These are phyloP conservation scores for Hippopotamus amphibius DNA, from an alignment of 2,113 vertebrate genomes.

Conservation along the genomic window DNA sequence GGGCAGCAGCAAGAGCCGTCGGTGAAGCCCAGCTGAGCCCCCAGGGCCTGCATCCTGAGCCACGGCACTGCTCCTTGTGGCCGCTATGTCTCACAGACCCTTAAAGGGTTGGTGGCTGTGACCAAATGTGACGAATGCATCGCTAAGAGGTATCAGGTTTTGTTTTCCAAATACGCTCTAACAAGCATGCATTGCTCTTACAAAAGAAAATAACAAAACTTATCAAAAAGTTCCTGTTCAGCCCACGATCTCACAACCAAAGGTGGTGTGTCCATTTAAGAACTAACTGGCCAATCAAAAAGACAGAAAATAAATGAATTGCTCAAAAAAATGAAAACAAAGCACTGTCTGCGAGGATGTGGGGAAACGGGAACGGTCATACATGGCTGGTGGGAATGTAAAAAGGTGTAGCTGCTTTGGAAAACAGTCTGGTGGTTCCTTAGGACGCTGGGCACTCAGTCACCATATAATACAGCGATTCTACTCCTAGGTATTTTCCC, in stretches of 20 bases:
- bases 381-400: not conserved
- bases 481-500: not conserved
- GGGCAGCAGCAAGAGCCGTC: too few species aligned
- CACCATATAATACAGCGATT: not conserved
- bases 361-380: not conserved
- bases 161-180: not conserved
- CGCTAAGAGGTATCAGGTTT: not conserved
- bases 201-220: not conserved
- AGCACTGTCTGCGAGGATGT: not conserved
- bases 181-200: not conserved
- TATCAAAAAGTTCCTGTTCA: not conserved
- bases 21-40: not conserved
- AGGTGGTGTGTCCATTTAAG: not conserved
- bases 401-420: not conserved
- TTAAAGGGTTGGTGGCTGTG: not conserved
- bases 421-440: not conserved
- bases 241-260: not conserved
- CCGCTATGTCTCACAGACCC: not conserved
- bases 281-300: not conserved
- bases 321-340: not conserved
- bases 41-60: not conserved
- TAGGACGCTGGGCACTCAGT: not conserved
- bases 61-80: fast-evolving
- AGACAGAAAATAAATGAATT: not conserved
- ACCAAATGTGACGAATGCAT: not conserved